These are phyloP conservation scores for Python bivittatus DNA, from an alignment of 2,113 vertebrate genomes.

Conservation along the genomic window DNA sequence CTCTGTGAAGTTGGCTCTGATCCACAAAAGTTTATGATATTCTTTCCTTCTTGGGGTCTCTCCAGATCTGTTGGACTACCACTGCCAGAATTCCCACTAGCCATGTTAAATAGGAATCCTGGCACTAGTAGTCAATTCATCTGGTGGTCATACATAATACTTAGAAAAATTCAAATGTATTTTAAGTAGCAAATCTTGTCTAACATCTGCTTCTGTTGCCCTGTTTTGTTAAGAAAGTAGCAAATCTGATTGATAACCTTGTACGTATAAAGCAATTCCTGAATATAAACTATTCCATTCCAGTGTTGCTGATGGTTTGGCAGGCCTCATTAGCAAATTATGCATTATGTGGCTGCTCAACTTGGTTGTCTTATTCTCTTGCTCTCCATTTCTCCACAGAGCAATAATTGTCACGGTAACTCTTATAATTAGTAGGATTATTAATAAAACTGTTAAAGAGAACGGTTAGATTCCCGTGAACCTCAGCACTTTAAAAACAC, in stretches of 20 bases:
- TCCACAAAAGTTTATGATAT: neutral
- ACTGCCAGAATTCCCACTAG: neutral
- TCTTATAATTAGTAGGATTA: neutral
- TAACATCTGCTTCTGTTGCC: neutral
- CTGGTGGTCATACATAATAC: neutral
- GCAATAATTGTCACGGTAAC: neutral
- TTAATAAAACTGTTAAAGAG: neutral
- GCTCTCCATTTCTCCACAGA: neutral
- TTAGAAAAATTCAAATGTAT: neutral
- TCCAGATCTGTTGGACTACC: neutral
- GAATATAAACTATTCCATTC: neutral
- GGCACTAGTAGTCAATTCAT: neutral
- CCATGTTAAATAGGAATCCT: neutral
- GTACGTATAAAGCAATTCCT: neutral
- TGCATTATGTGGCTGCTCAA: neutral
- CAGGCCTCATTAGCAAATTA: neutral
- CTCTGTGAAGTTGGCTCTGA: neutral
- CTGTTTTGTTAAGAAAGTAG: neutral
- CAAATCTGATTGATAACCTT: neutral
- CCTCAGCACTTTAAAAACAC: neutral
- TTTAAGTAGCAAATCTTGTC: neutral
- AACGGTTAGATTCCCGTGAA: neutral
- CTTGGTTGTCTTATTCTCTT: neutral
- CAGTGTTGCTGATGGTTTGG: neutral
- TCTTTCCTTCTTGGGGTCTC: neutral